phyloP scores from a whole-genome alignment of 37 sponge, comb jelly and placozoan species.

The Theonella swinhoei region DNA sequence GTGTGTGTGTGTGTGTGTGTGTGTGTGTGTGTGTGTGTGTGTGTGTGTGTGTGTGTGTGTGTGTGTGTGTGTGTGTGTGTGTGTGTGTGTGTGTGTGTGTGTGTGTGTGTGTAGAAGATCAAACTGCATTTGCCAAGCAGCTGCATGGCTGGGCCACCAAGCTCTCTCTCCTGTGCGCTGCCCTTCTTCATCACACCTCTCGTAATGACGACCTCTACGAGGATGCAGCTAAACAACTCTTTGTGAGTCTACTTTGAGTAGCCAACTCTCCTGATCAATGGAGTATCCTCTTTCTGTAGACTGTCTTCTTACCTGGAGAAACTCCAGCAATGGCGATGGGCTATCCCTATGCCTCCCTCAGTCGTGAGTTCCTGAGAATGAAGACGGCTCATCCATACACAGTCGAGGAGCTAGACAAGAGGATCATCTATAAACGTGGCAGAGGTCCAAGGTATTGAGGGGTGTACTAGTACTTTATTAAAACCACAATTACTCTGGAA shows the following conservation, averaged over 20 bases:
- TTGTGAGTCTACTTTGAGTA: conserved; percentile 26
- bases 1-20: not conserved
- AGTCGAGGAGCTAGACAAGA: conserved; percentile 27
- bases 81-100: not conserved
- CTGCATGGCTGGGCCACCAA: conserved; percentile 26
- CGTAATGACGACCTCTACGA: conserved; percentile 22
- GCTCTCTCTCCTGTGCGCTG: conserved; percentile 9
- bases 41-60: not conserved
- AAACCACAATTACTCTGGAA: no score
- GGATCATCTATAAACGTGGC: conserved; percentile 26
- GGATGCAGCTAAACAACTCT: conserved; percentile 5
- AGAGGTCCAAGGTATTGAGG: no score
- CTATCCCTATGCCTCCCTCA: not conserved
- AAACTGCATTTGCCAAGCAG: conserved; percentile 18
- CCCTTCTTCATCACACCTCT: conserved; percentile 29
- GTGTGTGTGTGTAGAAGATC: not conserved
- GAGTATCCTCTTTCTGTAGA: not conserved
- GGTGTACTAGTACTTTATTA: no score
- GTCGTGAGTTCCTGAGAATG: not conserved
- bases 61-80: not conserved
- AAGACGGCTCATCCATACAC: not conserved
- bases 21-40: not conserved
- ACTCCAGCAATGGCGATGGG: not conserved
- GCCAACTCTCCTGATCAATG: not conserved
- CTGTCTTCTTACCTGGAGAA: not conserved